These are phyloP conservation scores for Sarcophaga carnaria DNA, from an alignment of 2,888 invertebrate genomes.

Conservation along the genomic window DNA sequence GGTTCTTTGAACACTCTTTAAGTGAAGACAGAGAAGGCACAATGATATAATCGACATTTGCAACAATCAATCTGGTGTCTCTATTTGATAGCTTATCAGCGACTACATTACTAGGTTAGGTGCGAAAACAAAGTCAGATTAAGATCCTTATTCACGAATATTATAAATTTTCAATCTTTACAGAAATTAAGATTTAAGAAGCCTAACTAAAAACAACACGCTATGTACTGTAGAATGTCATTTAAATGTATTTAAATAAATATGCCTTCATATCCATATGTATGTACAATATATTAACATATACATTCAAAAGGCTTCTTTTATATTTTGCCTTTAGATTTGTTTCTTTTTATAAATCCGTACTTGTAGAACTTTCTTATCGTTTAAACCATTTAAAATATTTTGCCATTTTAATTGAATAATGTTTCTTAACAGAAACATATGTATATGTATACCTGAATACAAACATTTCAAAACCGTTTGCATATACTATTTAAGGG, in stretches of 20 bases:
- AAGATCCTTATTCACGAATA: too few species aligned
- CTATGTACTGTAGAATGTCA: too few species aligned
- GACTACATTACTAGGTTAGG: too few species aligned
- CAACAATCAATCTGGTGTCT: too few species aligned
- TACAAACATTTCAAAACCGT: background rate
- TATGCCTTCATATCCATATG: slow-evolving; percentile 18
- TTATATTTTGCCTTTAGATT: background rate
- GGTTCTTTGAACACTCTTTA: too few species aligned
- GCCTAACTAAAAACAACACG: too few species aligned
- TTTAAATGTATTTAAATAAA: background rate
- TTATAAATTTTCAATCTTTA: too few species aligned
- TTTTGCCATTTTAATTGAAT: slow-evolving; percentile 65
- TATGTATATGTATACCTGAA: background rate
- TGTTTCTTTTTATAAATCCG: slow-evolving; percentile 33
- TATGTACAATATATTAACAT: slow-evolving; percentile 40
- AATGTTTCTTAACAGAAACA: slow-evolving; percentile 16
- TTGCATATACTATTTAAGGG: slow-evolving; percentile 40
- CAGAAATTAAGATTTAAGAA: too few species aligned
- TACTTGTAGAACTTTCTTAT: slow-evolving; percentile 40
- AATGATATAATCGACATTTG: too few species aligned
- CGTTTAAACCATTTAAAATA: slow-evolving; percentile 49
- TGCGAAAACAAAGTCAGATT: too few species aligned
- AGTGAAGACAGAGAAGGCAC: too few species aligned
- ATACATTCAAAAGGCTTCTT: slow-evolving; percentile 56
- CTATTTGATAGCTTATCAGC: too few species aligned